These are phyloP conservation scores for Drosophila lacertosa DNA, from an alignment of 1,140 invertebrate genomes.

Conservation along the genomic window DNA sequence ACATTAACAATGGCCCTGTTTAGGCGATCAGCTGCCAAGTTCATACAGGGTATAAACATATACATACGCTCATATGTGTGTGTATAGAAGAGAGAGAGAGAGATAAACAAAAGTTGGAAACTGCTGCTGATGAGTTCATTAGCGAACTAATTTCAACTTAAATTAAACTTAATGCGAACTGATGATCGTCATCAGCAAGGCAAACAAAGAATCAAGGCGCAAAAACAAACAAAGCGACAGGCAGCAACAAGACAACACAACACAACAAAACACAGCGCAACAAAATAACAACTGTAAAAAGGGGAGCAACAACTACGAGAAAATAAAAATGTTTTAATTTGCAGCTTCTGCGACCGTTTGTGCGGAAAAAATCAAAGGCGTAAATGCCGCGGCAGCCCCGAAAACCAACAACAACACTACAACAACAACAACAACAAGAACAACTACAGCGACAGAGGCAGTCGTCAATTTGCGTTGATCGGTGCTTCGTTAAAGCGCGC, in stretches of 20 bases:
- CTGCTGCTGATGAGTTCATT: constrained; percentile 80
- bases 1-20: constrained; percentile 67
- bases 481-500: constrained; percentile 28
- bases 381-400: constrained; percentile 55
- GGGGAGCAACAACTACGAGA: constrained; percentile 24
- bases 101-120: constrained; percentile 49
- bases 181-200: constrained; percentile 82
- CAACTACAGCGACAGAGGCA: constrained; percentile 20
- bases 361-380: constrained; percentile 82
- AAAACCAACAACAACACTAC: constrained; percentile 42
- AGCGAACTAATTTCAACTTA: constrained; percentile 83
- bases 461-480: constrained; percentile 33
- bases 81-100: constrained; percentile 11
- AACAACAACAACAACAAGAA: constrained; percentile 8
- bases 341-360: constrained; percentile 77
- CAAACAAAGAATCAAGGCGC: constrained; percentile 76
- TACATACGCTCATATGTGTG: neutral
- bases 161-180: constrained; percentile 83
- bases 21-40: neutral
- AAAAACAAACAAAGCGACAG: constrained; percentile 50
- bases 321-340: constrained; percentile 80
- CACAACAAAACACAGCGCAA: constrained; percentile 32
- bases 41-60: constrained; percentile 2
- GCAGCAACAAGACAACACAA: constrained; percentile 36
- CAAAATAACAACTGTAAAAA: constrained; percentile 50